A percentile compares a stretch with the other conserved stretches of the same genome.
These are phyloP conservation scores for Drosophila yooni DNA, from an alignment of 2,888 invertebrate species.

Conservation along the genomic window DNA sequence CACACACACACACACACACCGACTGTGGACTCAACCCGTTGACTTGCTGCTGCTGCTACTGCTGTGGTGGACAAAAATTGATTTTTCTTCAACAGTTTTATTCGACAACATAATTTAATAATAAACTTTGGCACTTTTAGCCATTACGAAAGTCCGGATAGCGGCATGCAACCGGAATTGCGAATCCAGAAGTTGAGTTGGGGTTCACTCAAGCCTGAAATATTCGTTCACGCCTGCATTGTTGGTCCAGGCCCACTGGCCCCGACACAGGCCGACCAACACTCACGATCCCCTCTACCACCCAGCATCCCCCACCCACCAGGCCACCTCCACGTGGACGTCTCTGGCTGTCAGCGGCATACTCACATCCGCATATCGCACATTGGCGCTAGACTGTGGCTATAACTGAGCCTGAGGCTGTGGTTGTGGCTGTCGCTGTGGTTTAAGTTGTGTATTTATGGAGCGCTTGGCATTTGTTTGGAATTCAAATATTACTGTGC, in stretches of 20 bases:
- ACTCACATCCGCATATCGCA: slow-evolving; percentile 24
- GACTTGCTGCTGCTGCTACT: slow-evolving; percentile 7
- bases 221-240: slow-evolving; percentile 75
- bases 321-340: not conserved
- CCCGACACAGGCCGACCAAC: slow-evolving; percentile 15
- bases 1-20: slow-evolving; percentile 12
- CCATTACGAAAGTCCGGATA: slow-evolving; percentile 48
- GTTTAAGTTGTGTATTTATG: slow-evolving; percentile 43
- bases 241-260: slow-evolving; percentile 49
- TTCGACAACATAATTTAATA: slow-evolving; percentile 75
- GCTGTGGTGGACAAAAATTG: slow-evolving; percentile 58
- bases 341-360: slow-evolving; percentile 52
- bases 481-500: slow-evolving; percentile 45
- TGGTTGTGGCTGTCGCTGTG: slow-evolving; percentile 22
- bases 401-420: slow-evolving; percentile 11
- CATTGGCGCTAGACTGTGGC: slow-evolving; percentile 38
- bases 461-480: slow-evolving; percentile 44
- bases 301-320: slow-evolving; percentile 26
- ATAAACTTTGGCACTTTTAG: slow-evolving; percentile 78
- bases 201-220: slow-evolving; percentile 69
- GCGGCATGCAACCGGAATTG: slow-evolving; percentile 45
- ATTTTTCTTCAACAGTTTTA: slow-evolving; percentile 72
- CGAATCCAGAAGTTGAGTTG: slow-evolving; percentile 38
- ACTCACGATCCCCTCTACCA: slow-evolving; percentile 20
- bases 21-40: slow-evolving; percentile 21